Conservation (phyloP, 2,888 invertebrate species). For the Melanophora roralis region DNA sequence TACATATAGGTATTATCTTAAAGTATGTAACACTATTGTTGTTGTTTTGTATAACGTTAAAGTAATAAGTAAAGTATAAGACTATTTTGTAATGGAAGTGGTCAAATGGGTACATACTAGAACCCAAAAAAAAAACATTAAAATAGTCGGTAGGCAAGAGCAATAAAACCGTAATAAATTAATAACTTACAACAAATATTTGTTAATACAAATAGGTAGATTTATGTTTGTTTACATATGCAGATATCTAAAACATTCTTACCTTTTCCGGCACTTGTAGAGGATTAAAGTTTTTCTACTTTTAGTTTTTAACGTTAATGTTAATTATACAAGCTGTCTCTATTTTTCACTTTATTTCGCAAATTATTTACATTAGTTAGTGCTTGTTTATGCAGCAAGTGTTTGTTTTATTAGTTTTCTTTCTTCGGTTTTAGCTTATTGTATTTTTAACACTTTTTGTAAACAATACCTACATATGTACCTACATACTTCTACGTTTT, state of each 20-base stretch:
- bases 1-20: too few species aligned
- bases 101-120: neutral
- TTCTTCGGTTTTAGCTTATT: constrained; percentile 15
- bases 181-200: neutral
- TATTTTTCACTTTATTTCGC: constrained; percentile 11
- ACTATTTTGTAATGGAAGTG: neutral
- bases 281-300: constrained; percentile 4
- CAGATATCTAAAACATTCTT: neutral
- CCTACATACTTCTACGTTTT: too few species aligned
- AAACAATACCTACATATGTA: too few species aligned
- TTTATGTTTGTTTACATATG: too few species aligned
- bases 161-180: neutral
- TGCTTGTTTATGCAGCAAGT: constrained; percentile 8
- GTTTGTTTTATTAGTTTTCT: constrained; percentile 29
- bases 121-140: constrained; percentile 1
- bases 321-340: constrained; percentile 3
- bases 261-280: constrained; percentile 8
- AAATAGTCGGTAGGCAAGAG: neutral
- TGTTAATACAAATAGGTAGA: too few species aligned
- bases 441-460: constrained; percentile 32
- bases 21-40: neutral
- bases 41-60: constrained; percentile 11
- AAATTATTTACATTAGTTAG: constrained; percentile 10
- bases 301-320: constrained; percentile 36
- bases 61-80: constrained; percentile 12